Percentiles rank a stretch among this genome's conserved stretches.
Evolutionary conservation across 2,113 vertebrate genomes (phyloP).

Genomic region (Perccottus glenii): DNA sequence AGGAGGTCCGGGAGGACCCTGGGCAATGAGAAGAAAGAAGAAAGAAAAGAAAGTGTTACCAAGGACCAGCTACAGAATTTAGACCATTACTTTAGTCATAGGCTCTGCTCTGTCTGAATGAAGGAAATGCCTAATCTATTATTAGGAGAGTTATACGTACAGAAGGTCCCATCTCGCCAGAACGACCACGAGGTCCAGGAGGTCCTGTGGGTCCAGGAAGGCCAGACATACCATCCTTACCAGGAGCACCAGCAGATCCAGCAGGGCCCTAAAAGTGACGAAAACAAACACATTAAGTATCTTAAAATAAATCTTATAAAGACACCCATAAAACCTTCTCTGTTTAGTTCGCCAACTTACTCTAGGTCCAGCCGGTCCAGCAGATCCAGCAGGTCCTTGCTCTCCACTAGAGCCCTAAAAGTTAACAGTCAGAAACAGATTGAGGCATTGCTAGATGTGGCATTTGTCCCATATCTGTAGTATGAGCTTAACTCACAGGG

Average conservation of each 20-base stretch:
- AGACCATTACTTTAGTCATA: no score
- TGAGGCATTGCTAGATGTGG: not conserved
- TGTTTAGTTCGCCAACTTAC: constrained; percentile 78
- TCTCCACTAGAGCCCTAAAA: constrained; percentile 89
- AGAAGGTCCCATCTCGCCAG: constrained; percentile 90
- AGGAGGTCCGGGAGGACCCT: constrained; percentile 93
- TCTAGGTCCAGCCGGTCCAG: constrained; percentile 91
- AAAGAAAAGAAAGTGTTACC: constrained; percentile 16
- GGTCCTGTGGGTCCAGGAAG: constrained; percentile 94
- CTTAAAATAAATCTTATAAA: not conserved
- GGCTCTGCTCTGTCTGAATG: no score
- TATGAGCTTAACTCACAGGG: constrained; percentile 79
- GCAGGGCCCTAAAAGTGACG: constrained; percentile 83
- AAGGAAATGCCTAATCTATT: no score
- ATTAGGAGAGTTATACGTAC: constrained; percentile 78
- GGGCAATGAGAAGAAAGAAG: constrained; percentile 11
- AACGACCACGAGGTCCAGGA: constrained; percentile 95
- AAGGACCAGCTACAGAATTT: not conserved
- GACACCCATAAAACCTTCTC: not conserved
- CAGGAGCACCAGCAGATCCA: constrained; percentile 86
- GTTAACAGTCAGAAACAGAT: constrained; percentile 17
- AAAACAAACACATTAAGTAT: not conserved
- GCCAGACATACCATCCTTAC: constrained; percentile 94
- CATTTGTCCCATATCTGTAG: not conserved
- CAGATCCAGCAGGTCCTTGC: constrained; percentile 90